Conservation (phyloP, 92 coral and sea anemone genomes). For the Palythoa caribaeorum region DNA sequence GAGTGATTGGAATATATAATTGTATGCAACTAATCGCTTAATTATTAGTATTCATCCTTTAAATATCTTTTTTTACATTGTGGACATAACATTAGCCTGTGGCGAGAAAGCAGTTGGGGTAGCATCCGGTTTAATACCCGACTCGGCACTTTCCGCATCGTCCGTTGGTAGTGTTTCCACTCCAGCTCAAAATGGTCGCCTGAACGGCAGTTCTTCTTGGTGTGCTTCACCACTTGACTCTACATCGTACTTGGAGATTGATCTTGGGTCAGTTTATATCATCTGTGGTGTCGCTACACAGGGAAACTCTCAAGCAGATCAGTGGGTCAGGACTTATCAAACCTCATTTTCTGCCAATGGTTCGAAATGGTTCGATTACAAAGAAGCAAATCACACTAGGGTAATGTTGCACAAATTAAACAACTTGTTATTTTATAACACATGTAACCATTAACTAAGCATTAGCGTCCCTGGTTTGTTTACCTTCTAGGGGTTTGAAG, state of each 20-base stretch:
- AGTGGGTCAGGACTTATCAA: conserved; percentile 54
- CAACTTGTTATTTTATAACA: no score
- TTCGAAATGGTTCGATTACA: conserved; percentile 18
- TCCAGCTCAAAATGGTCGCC: conserved; percentile 54
- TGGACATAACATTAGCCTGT: not conserved
- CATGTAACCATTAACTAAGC: no score
- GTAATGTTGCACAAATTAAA: not conserved
- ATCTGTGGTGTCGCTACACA: conserved; percentile 62
- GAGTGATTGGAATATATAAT: no score
- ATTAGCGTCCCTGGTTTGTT: no score
- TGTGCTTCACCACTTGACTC: conserved; percentile 38
- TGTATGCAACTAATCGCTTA: no score
- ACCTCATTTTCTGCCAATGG: not conserved
- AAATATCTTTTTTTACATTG: not conserved
- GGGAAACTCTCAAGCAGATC: conserved; percentile 47
- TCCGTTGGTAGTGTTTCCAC: not conserved
- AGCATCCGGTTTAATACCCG: not conserved
- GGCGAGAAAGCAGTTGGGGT: conserved; percentile 40
- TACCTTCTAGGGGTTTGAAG: no score
- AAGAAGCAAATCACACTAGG: not conserved
- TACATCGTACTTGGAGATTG: conserved; percentile 41
- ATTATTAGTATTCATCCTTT: not conserved
- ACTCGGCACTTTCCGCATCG: conserved; percentile 34
- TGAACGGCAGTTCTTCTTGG: conserved; percentile 47
- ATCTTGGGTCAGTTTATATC: conserved; percentile 43